Evolutionary conservation across 2,797 vertebrate genomes (phyloP).

Genomic region (Steatocranus sp.): DNA sequence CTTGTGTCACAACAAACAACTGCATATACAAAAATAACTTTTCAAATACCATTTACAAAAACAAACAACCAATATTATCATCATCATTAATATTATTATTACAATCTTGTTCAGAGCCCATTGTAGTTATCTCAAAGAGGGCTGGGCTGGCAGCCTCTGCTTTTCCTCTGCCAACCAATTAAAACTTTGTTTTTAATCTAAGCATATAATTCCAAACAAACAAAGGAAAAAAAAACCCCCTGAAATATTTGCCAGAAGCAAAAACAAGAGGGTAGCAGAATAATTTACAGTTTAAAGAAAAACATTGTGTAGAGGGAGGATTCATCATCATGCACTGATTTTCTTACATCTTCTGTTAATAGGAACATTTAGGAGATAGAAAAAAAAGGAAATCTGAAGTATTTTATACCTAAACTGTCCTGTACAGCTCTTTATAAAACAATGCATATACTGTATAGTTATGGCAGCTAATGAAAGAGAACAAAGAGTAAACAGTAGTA

Average conservation of each 20-base stretch:
- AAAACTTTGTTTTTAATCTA: slow-evolving; percentile 26
- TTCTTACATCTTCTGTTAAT: slow-evolving; percentile 98
- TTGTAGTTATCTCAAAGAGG: slow-evolving; percentile 73
- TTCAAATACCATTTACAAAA: slow-evolving; percentile 99
- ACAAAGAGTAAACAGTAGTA: slow-evolving; percentile 61
- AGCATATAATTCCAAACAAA: slow-evolving; percentile 28
- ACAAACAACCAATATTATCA: slow-evolving; percentile 64
- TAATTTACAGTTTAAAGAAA: slow-evolving; percentile 92
- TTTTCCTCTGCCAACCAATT: slow-evolving; percentile 72
- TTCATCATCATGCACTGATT: slow-evolving; percentile 89
- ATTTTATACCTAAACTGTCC: slow-evolving; percentile 91
- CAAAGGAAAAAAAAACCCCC: slow-evolving; percentile 63
- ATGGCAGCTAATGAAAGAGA: slow-evolving; percentile 70
- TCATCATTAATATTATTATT: slow-evolving; percentile 75
- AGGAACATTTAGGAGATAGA: slow-evolving; percentile 85
- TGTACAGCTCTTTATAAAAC: slow-evolving; percentile 88
- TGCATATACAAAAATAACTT: slow-evolving; percentile 98
- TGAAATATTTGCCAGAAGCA: slow-evolving; percentile 85
- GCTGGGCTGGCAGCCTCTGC: slow-evolving; percentile 67
- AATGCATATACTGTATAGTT: slow-evolving; percentile 80
- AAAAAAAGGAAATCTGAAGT: slow-evolving; percentile 72
- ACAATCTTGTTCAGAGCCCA: slow-evolving; percentile 90
- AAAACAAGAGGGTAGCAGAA: slow-evolving; percentile 82
- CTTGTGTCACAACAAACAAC: slow-evolving; percentile 61
- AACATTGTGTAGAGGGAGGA: slow-evolving; percentile 72